Evolutionary conservation across 2,797 vertebrate species (phyloP), one percentile per base, ranked within the genome.

Genomic region (Etheostoma perlongum): DNA sequence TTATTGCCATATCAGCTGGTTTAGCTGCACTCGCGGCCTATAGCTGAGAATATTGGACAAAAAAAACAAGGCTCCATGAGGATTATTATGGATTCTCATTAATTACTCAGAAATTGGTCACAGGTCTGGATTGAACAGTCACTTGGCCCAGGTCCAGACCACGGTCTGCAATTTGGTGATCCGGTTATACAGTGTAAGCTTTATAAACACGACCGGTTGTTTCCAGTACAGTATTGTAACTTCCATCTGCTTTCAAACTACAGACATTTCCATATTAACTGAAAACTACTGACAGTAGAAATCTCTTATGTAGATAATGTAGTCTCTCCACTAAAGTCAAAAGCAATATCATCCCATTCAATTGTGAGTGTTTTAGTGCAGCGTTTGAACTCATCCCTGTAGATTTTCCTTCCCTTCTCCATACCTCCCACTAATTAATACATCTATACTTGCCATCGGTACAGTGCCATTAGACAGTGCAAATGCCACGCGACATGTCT

Each of bases 401-500:
- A 27, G 51, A 52, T 23, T 48, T 57, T 23, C 53, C 42, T 72
- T 42, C 47, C 46, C 48, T 58, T 74, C 73, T 79, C 72, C 61
- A 61, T n/a, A 60, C 53, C 65, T 55, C 54, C 67, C 74, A 48
- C 88, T 92, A 92, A 94, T 94, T 88, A 92, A 91, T 79, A 92
- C 91, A 91, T 82, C 88, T 69, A 78, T 79, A 79, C 86, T 51
- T 73, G 84, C 76, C 72, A 21, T 16, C 2, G 79, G 67, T 88
- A 86, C 85, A 76, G 84, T 62, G 77, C 90, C 90, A 93, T 93
- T 93, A 91, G 89, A 92, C 89, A 81, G 85, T 82, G 89, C 92
- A 95, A 95, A 95, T 95, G 94, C 91, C 95, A 95, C 21, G 52
- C 79, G 54, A 81, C 82, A 67, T 92, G 93, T 94, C 90, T 91